These are phyloP conservation scores for Anseranas semipalmata DNA, from an alignment of 2,113 vertebrate genomes.

Conservation along the genomic window DNA sequence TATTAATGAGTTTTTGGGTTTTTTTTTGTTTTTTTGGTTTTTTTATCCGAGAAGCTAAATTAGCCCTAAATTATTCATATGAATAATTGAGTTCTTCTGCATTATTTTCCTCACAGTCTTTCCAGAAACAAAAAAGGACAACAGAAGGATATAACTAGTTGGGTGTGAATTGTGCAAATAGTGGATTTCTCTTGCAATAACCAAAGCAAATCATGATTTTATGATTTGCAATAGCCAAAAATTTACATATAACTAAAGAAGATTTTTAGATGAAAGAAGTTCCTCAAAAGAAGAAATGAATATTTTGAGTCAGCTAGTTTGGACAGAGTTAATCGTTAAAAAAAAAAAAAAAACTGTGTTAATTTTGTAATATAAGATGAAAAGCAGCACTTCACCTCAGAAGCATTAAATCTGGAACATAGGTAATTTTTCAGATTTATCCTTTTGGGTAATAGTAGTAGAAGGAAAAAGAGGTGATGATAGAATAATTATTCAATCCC, in stretches of 20 bases:
- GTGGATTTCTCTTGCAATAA: neutral
- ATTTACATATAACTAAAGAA: neutral
- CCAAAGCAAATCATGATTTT: neutral
- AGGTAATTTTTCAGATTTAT: neutral
- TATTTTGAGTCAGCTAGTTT: neutral
- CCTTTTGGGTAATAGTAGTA: neutral
- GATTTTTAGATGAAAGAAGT: neutral
- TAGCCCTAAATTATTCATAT: neutral
- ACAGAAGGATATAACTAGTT: neutral
- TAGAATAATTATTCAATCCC: neutral
- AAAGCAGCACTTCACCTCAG: neutral
- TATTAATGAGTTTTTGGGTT: neutral
- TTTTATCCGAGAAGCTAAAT: neutral
- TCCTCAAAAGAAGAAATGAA: neutral
- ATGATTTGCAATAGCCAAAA: neutral
- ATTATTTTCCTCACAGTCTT: neutral
- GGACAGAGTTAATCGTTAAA: neutral
- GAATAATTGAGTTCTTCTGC: neutral
- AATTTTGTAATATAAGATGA: neutral
- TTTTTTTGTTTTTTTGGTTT: neutral
- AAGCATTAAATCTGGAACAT: neutral
- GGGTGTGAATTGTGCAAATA: neutral
- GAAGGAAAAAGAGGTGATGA: neutral
- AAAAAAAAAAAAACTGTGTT: neutral
- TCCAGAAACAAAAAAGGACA: neutral